Percentiles rank a stretch among this genome's conserved stretches.
Evolutionary conservation across 2,113 vertebrate genomes (phyloP).

Genomic region (Enhydra lutris): DNA sequence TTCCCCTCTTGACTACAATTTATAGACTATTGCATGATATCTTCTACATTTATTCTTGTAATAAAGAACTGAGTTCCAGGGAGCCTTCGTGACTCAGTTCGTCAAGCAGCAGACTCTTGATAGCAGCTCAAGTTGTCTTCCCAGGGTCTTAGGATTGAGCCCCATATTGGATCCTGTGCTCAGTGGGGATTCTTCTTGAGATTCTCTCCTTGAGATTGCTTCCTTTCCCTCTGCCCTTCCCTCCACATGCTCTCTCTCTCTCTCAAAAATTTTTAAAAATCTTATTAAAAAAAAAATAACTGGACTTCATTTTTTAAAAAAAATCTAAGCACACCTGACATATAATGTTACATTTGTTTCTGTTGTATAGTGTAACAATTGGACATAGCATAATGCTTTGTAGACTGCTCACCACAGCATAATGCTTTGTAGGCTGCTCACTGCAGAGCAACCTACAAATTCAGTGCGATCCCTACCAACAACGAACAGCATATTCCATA

Average conservation of each 20-base stretch:
- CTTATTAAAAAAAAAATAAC: background rate
- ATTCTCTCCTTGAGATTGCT: background rate
- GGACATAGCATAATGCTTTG: background rate
- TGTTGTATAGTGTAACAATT: background rate
- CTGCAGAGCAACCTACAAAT: background rate
- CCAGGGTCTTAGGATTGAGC: background rate
- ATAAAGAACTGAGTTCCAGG: background rate
- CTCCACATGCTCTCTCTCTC: background rate
- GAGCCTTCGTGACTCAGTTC: background rate
- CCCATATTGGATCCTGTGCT: background rate
- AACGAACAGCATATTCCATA: background rate
- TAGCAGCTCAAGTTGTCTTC: background rate
- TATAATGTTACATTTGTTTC: background rate
- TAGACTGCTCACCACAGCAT: background rate
- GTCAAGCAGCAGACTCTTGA: background rate
- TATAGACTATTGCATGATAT: background rate
- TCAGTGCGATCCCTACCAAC: background rate
- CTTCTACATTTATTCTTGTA: background rate
- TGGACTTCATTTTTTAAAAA: background rate
- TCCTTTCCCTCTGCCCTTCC: background rate
- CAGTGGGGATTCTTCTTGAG: background rate
- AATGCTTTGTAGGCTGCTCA: background rate
- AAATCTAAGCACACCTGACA: background rate
- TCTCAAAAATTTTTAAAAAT: background rate
- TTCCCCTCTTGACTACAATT: background rate